A percentile compares a stretch with the other conserved stretches of the same genome.
Conservation (phyloP, 2,797 vertebrate species). For the Sparidentex hasta region DNA sequence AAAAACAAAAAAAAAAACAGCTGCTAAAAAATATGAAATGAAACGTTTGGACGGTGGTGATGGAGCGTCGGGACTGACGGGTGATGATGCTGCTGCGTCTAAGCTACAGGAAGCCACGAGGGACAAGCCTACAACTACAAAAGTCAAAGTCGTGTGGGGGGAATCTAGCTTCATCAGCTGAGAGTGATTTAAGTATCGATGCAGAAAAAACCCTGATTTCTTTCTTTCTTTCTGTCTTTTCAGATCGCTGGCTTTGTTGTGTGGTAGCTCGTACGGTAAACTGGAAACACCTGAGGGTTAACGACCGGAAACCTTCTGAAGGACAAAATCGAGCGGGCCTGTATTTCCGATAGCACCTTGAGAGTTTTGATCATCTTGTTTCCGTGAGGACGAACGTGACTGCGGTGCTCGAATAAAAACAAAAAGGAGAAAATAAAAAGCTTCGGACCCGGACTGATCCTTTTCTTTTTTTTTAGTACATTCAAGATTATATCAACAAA, state of each 20-base stretch:
- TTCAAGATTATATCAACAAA: slow-evolving; percentile 59
- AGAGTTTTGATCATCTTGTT: not conserved
- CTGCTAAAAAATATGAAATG: slow-evolving; percentile 12
- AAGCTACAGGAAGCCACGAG: slow-evolving; percentile 43
- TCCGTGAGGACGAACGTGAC: not conserved
- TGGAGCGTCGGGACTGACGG: slow-evolving; percentile 32
- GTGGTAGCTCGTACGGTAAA: slow-evolving; percentile 63
- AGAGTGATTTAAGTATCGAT: slow-evolving; percentile 50
- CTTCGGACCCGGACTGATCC: slow-evolving; percentile 35
- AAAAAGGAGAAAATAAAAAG: not conserved
- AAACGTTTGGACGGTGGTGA: slow-evolving; percentile 29
- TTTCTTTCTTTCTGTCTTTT: not conserved
- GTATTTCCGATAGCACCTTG: slow-evolving; percentile 46
- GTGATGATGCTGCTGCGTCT: slow-evolving; percentile 11
- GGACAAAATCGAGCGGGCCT: slow-evolving; percentile 27
- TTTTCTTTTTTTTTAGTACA: slow-evolving; percentile 37
- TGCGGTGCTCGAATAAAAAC: slow-evolving; percentile 21
- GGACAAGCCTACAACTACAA: slow-evolving; percentile 35
- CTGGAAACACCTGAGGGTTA: slow-evolving; percentile 69
- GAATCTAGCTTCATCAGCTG: slow-evolving; percentile 50
- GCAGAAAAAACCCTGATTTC: slow-evolving; percentile 77
- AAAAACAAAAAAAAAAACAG: slow-evolving; percentile 31
- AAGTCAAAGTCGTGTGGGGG: slow-evolving; percentile 10
- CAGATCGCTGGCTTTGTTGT: slow-evolving; percentile 67
- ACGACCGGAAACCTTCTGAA: slow-evolving; percentile 23